Evolutionary conservation across 2,888 invertebrate genomes (phyloP).

Genomic region (Andrena marginata): DNA sequence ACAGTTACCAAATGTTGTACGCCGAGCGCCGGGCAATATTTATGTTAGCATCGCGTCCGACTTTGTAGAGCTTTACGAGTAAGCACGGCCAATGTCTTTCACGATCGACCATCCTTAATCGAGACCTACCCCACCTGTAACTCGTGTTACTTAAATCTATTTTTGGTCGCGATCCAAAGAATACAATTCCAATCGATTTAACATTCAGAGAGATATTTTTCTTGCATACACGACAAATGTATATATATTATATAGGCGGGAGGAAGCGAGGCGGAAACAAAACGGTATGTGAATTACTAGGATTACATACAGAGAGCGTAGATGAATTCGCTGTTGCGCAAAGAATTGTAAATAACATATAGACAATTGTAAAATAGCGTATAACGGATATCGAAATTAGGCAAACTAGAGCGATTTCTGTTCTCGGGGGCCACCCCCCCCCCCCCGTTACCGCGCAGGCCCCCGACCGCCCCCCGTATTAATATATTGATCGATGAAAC

Average conservation of each 20-base stretch:
- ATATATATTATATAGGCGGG: slow-evolving; percentile 67
- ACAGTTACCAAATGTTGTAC: slow-evolving; percentile 15
- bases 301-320: slow-evolving; percentile 19
- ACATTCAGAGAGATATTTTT: slow-evolving; percentile 77
- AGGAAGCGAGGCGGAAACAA: neutral
- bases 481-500: slow-evolving; percentile 70
- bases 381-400: slow-evolving; percentile 60
- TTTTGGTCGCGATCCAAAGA: slow-evolving; percentile 75
- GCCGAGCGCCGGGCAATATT: slow-evolving; percentile 18
- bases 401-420: slow-evolving; percentile 42
- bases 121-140: slow-evolving; percentile 64
- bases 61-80: slow-evolving; percentile 22
- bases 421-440: slow-evolving; percentile 22
- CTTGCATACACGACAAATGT: slow-evolving; percentile 77
- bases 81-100: slow-evolving; percentile 40
- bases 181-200: slow-evolving; percentile 70
- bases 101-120: slow-evolving; percentile 70
- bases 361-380: slow-evolving; percentile 74
- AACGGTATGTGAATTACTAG: slow-evolving; percentile 32
- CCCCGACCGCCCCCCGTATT: slow-evolving; percentile 40
- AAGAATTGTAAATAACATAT: slow-evolving; percentile 76
- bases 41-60: slow-evolving; percentile 35
- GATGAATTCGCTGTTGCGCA: slow-evolving; percentile 60
- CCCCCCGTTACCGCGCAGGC: slow-evolving; percentile 8
- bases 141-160: slow-evolving; percentile 75